Evolutionary conservation across 2,113 vertebrate genomes (phyloP).

Genomic region (Lycaon pictus): DNA sequence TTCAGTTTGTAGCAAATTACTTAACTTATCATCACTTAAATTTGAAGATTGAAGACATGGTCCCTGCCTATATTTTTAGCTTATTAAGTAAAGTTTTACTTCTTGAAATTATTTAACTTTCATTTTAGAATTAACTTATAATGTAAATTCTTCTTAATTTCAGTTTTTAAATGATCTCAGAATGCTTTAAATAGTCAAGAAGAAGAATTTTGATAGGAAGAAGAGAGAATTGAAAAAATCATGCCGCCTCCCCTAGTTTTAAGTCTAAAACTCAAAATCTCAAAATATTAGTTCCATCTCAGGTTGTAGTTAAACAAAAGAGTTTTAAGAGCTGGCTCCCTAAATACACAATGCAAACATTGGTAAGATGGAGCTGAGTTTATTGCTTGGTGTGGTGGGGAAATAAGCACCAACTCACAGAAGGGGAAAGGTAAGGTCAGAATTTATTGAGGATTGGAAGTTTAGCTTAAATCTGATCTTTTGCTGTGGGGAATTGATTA

Average conservation of each 20-base stretch:
- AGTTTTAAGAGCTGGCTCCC: not conserved
- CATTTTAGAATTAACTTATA: slow-evolving; percentile 34
- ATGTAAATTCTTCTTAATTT: slow-evolving; percentile 15
- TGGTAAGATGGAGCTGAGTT: not conserved
- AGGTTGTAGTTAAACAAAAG: not conserved
- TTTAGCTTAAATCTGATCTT: not conserved
- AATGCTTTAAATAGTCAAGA: not conserved
- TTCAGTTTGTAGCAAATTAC: not conserved
- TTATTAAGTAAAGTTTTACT: slow-evolving; percentile 21
- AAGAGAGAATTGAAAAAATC: not conserved
- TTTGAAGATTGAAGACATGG: not conserved
- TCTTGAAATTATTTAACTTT: slow-evolving; percentile 26
- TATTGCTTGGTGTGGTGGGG: not conserved
- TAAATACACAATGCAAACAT: not conserved
- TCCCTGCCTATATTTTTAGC: slow-evolving; percentile 2
- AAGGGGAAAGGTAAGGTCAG: not conserved
- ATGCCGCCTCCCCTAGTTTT: not conserved
- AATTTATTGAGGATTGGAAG: not conserved
- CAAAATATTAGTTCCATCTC: not conserved
- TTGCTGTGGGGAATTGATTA: not conserved
- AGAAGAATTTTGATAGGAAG: slow-evolving; percentile 13
- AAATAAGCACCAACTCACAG: not conserved
- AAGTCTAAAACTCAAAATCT: slow-evolving; percentile 26
- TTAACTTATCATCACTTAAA: not conserved
- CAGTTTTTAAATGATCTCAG: slow-evolving; percentile 14